phyloP scores from a whole-genome alignment of 2,888 invertebrate species.

The Himalopsyche anomala region DNA sequence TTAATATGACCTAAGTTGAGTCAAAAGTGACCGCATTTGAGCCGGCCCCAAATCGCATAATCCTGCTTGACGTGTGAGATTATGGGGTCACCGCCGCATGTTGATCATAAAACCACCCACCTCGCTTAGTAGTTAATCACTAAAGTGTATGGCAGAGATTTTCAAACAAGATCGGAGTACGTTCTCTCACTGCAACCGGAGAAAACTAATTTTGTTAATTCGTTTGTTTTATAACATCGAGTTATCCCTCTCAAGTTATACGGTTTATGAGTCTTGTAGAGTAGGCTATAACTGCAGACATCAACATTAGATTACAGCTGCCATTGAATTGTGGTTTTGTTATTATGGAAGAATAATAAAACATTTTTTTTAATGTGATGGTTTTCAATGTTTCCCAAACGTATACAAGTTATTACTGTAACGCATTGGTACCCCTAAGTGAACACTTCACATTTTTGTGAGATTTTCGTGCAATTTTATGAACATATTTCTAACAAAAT shows the following conservation, averaged over 20 bases:
- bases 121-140: slow-evolving; percentile 30
- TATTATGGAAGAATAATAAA: no score
- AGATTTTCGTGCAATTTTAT: no score
- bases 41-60: neutral
- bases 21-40: slow-evolving; percentile 31
- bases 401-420: no score
- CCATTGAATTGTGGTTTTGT: neutral
- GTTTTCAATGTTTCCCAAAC: no score
- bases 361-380: no score
- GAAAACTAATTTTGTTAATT: slow-evolving; percentile 31
- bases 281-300: neutral
- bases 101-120: slow-evolving; percentile 7
- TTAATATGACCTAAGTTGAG: slow-evolving; percentile 34
- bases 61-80: slow-evolving; percentile 17
- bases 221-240: slow-evolving; percentile 19
- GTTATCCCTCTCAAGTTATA: neutral
- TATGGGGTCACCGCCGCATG: neutral
- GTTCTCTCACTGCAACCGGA: neutral
- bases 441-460: no score
- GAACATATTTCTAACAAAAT: no score
- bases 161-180: neutral
- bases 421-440: no score
- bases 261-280: neutral
- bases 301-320: neutral
- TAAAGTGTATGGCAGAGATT: slow-evolving; percentile 11